Percentiles rank a stretch among this genome's conserved stretches.
These are phyloP conservation scores for Kryptolebias marmoratus DNA, from an alignment of 2,113 vertebrate species.

Conservation along the genomic window DNA sequence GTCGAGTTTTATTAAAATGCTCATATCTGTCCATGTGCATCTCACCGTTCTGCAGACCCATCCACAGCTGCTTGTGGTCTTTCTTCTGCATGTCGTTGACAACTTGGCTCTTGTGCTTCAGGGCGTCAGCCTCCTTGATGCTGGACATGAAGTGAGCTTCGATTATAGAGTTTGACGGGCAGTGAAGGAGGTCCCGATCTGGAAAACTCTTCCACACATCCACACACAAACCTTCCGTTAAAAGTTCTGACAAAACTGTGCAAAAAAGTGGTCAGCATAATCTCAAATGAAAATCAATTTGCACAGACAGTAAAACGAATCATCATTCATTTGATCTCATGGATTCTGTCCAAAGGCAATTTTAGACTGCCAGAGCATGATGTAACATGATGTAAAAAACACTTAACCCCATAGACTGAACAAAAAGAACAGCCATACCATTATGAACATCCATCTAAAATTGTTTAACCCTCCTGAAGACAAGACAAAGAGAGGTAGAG, in stretches of 20 bases:
- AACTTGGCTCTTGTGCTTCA: constrained; percentile 98
- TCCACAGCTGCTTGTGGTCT: constrained; percentile 99
- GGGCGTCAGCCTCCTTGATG: constrained; percentile 98
- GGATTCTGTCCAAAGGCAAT: too few relatives aligned
- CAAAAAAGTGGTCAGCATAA: background rate
- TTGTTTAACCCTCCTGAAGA: too few relatives aligned
- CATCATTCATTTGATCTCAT: too few relatives aligned
- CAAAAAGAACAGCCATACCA: too few relatives aligned
- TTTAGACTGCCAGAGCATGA: too few relatives aligned
- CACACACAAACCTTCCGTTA: background rate
- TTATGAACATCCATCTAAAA: too few relatives aligned
- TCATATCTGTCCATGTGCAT: constrained; percentile 2
- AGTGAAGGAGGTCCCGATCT: constrained; percentile 92
- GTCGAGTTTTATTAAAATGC: constrained; percentile 22
- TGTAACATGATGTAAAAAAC: too few relatives aligned
- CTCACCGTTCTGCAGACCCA: constrained; percentile 98
- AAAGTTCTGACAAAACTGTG: background rate
- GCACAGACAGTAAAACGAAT: too few relatives aligned
- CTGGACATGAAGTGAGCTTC: constrained; percentile 99
- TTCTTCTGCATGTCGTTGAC: constrained; percentile 99
- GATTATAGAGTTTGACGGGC: constrained; percentile 90
- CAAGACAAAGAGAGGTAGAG: too few relatives aligned
- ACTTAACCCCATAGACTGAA: too few relatives aligned
- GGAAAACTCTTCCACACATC: constrained; percentile 89
- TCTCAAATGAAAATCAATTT: background rate